Percentiles rank a stretch among this genome's conserved stretches.
Evolutionary conservation across 2,888 invertebrate species (phyloP).

Genomic region (Callyntrura sp.): DNA sequence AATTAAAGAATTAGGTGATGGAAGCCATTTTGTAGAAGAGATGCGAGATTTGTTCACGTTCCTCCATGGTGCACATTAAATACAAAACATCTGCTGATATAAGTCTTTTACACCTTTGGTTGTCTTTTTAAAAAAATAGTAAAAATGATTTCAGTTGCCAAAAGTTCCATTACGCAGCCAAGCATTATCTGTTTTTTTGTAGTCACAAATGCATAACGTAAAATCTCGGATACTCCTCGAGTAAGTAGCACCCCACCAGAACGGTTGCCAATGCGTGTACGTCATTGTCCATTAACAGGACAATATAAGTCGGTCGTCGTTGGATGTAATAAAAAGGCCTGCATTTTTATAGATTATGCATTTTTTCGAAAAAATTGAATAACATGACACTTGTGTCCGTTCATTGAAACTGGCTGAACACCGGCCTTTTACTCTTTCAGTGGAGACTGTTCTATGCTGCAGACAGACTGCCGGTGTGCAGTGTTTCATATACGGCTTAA

Average conservation of each 20-base stretch:
- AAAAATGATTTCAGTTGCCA: conserved; percentile 3
- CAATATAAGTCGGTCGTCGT: not conserved
- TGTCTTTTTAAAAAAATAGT: not conserved
- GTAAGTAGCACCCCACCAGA: not conserved
- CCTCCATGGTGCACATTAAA: too few relatives aligned
- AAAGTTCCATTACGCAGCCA: conserved; percentile 6
- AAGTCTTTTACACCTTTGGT: not conserved
- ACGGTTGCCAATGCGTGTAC: not conserved
- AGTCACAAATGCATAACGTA: not conserved
- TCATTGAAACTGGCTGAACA: conserved; percentile 59
- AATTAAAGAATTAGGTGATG: too few relatives aligned
- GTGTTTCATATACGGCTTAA: not conserved
- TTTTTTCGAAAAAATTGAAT: conserved; percentile 63
- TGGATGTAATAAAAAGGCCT: conserved; percentile 15
- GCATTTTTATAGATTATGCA: conserved; percentile 58
- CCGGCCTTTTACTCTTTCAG: conserved; percentile 30
- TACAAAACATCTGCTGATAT: not conserved
- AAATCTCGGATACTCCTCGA: conserved; percentile 8
- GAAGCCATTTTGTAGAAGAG: too few relatives aligned
- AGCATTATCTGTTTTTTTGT: not conserved
- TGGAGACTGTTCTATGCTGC: not conserved
- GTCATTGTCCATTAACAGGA: not conserved
- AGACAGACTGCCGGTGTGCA: conserved; percentile 9
- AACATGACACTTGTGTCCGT: conserved; percentile 72
- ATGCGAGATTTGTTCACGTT: too few relatives aligned